phyloP scores from a whole-genome alignment of 2,888 invertebrate species.

The Lycia hirtaria region DNA sequence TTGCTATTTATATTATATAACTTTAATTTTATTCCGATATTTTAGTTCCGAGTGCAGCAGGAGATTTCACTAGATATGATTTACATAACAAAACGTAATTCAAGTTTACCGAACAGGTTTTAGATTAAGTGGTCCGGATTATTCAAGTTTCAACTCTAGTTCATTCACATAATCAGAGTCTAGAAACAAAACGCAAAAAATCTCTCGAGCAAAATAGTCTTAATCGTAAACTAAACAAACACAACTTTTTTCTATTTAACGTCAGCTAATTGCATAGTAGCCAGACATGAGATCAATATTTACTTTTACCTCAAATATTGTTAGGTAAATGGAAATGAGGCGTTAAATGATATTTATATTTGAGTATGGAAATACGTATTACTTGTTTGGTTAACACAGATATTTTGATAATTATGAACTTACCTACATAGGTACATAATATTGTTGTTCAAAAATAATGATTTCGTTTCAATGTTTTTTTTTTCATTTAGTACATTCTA shows the following conservation, averaged over 20 bases:
- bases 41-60: constrained; percentile 12
- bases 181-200: background rate
- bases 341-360: constrained; percentile 17
- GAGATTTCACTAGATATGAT: constrained; percentile 31
- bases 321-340: constrained; percentile 17
- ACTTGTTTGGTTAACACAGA: background rate
- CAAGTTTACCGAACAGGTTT: constrained; percentile 25
- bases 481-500: too few relatives aligned
- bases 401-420: background rate
- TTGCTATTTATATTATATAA: constrained; percentile 16
- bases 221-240: background rate
- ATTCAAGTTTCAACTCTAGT: constrained; percentile 20
- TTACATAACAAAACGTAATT: constrained; percentile 36
- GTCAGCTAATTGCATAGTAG: constrained; percentile 5
- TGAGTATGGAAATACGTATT: background rate
- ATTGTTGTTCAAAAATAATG: too few relatives aligned
- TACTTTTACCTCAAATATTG: constrained; percentile 20
- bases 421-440: too few relatives aligned
- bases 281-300: constrained; percentile 29
- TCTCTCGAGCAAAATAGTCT: too few relatives aligned
- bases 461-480: too few relatives aligned
- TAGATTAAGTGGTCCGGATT: constrained; percentile 7
- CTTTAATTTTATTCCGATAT: constrained; percentile 32
- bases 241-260: background rate
- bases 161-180: constrained; percentile 1